phyloP scores from a whole-genome alignment of 1,140 invertebrate species.

The Bombus turneri region DNA sequence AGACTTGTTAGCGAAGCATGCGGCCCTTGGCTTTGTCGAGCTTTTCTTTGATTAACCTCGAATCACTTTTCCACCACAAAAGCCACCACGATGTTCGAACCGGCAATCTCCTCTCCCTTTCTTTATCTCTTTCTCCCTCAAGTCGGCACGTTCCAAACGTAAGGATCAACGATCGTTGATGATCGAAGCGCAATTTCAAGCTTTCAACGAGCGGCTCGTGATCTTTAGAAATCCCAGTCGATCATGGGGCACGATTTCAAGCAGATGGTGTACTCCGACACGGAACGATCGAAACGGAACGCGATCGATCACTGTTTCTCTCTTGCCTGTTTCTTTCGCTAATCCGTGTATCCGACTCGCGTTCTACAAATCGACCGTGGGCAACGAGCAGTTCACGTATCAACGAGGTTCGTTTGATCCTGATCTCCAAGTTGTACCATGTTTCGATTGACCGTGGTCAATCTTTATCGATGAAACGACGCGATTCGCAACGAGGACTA shows the following conservation, averaged over 20 bases:
- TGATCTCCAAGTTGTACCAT: not conserved
- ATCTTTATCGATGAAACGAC: not conserved
- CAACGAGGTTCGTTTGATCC: not conserved
- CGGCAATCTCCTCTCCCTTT: not conserved
- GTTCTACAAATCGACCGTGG: conserved; percentile 21
- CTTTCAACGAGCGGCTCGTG: not conserved
- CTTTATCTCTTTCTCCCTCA: not conserved
- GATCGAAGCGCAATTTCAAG: not conserved
- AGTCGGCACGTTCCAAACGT: too few relatives aligned
- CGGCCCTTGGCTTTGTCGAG: conserved; percentile 8
- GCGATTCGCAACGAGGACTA: conserved; percentile 26
- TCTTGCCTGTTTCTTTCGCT: too few relatives aligned
- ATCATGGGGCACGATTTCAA: not conserved
- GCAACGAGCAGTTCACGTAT: not conserved
- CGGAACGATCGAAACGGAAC: too few relatives aligned
- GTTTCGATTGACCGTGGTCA: conserved; percentile 3
- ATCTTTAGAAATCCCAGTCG: not conserved
- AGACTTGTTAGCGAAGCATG: conserved; percentile 41
- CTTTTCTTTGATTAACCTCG: conserved; percentile 18
- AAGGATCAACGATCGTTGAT: not conserved
- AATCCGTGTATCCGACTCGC: not conserved
- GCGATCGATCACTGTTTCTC: too few relatives aligned
- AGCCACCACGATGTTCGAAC: conserved; percentile 33
- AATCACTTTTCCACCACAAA: conserved; percentile 60
- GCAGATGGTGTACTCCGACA: not conserved